Conservation (phyloP, 2,888 invertebrate species). For the Pantelozetes paolii region DNA sequence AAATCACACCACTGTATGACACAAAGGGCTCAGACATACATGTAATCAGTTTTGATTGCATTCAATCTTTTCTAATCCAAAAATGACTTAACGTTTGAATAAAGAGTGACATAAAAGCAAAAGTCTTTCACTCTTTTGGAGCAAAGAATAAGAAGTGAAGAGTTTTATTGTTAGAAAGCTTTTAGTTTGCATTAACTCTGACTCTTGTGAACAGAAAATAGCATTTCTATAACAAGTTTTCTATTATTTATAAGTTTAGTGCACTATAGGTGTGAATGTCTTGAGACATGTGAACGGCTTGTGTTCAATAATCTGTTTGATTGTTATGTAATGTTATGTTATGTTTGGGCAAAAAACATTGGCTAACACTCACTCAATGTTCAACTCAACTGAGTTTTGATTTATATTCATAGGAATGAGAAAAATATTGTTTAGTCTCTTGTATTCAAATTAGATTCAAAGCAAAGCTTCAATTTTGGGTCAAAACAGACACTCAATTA, state of each 20-base stretch:
- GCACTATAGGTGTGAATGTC: not conserved
- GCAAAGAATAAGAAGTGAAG: not conserved
- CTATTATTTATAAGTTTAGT: not conserved
- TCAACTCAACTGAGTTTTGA: not conserved
- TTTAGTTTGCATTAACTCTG: conserved; percentile 30
- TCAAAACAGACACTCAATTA: not conserved
- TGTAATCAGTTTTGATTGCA: conserved; percentile 17
- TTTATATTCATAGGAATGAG: not conserved
- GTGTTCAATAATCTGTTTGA: not conserved
- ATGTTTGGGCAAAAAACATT: not conserved
- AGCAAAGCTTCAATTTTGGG: not conserved
- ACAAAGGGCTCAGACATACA: not conserved
- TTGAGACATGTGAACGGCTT: not conserved
- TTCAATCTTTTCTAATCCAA: not conserved
- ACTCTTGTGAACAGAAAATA: not conserved
- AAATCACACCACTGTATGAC: not conserved
- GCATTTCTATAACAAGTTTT: not conserved
- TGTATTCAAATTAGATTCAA: not conserved
- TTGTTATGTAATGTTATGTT: not conserved
- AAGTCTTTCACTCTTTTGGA: not conserved
- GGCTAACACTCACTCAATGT: not conserved
- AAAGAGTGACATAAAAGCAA: conserved; percentile 23
- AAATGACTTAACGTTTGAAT: not conserved
- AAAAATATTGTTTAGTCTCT: not conserved
- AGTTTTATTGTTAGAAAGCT: conserved; percentile 1